Percentiles rank a stretch among this genome's conserved stretches.
These are phyloP conservation scores for Rhinopithecus roxellana DNA, from an alignment of 2,113 vertebrate species.

Conservation along the genomic window DNA sequence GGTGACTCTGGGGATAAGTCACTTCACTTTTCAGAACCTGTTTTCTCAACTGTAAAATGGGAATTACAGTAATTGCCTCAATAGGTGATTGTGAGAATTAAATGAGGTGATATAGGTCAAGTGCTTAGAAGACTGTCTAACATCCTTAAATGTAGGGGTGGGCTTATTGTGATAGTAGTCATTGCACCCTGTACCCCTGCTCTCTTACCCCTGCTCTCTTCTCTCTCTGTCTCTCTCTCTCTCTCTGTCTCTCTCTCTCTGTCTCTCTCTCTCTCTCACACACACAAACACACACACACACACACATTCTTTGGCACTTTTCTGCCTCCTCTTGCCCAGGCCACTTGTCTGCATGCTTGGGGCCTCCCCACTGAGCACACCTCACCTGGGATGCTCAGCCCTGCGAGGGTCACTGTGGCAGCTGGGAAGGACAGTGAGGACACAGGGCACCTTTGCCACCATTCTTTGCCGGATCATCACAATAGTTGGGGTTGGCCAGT, in stretches of 20 bases:
- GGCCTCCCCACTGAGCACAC: neutral
- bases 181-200: neutral
- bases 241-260: neutral
- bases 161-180: neutral
- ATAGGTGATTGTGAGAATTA: neutral
- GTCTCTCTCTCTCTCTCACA: neutral
- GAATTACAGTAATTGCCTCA: neutral
- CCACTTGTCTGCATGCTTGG: neutral
- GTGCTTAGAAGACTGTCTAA: neutral
- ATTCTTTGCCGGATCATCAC: neutral
- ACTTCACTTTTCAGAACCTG: neutral
- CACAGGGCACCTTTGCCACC: neutral
- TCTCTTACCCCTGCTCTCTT: neutral
- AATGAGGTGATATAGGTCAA: neutral
- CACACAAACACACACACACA: neutral
- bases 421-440: neutral
- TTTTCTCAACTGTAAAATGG: conserved; percentile 31
- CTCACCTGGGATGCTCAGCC: neutral
- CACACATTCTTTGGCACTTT: neutral
- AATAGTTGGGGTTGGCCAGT: neutral
- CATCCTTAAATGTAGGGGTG: neutral
- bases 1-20: neutral
- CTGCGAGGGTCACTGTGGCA: neutral
- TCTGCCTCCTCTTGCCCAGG: neutral
- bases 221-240: neutral